These are phyloP conservation scores for Bradypus variegatus DNA, from an alignment of 2,797 vertebrate genomes.

Conservation along the genomic window DNA sequence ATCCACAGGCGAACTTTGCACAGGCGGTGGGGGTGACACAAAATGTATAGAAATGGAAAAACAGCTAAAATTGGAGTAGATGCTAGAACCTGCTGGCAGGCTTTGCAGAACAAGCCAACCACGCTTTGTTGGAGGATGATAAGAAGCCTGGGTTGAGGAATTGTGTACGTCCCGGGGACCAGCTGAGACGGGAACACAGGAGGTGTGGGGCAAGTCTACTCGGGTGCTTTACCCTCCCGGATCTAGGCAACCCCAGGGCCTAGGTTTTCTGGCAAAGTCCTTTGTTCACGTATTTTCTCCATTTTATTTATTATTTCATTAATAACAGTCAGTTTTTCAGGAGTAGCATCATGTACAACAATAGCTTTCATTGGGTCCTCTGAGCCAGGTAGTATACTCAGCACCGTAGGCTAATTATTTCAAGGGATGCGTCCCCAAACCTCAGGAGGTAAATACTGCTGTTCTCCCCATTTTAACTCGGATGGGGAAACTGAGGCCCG, in stretches of 20 bases:
- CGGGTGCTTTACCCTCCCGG: no score
- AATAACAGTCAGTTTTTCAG: not conserved
- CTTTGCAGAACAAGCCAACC: slow-evolving; percentile 34
- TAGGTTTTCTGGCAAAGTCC: not conserved
- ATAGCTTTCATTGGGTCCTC: not conserved
- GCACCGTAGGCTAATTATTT: not conserved
- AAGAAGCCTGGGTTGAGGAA: slow-evolving; percentile 46
- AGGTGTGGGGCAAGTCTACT: not conserved
- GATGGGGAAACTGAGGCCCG: not conserved
- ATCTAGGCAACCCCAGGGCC: not conserved
- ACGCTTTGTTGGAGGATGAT: slow-evolving; percentile 54
- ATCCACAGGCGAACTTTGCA: slow-evolving; percentile 25
- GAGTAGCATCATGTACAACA: not conserved
- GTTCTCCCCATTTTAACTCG: not conserved
- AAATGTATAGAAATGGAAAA: slow-evolving; percentile 14
- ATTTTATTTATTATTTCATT: not conserved
- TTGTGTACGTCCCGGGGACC: slow-evolving; percentile 46
- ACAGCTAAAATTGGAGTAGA: slow-evolving; percentile 40
- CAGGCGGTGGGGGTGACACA: slow-evolving; percentile 5
- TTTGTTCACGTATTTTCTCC: not conserved
- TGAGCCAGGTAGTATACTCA: not conserved
- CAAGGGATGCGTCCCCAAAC: not conserved
- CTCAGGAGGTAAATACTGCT: no score
- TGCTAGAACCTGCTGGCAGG: slow-evolving; percentile 35
- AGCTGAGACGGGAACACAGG: not conserved